Conservation (phyloP, 2,113 vertebrate species). For the Perca schrenkii region DNA sequence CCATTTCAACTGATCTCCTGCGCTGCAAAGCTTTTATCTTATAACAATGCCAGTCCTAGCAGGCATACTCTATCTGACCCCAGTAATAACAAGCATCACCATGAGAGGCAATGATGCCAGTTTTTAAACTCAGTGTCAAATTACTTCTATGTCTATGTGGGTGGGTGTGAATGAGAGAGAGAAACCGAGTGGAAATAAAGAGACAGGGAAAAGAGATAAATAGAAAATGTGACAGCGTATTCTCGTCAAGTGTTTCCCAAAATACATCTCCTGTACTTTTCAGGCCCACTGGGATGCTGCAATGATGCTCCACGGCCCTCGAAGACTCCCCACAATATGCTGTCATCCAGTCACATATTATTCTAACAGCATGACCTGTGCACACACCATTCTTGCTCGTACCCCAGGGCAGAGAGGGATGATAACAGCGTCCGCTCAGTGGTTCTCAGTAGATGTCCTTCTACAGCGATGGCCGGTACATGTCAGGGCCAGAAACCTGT, state of each 20-base stretch:
- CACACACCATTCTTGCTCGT: slow-evolving; percentile 1
- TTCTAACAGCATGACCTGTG: slow-evolving; percentile 11
- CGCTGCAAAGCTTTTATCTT: slow-evolving; percentile 43
- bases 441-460: slow-evolving; percentile 42
- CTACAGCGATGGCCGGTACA: neutral
- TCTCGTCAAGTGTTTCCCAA: slow-evolving; percentile 59
- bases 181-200: slow-evolving; percentile 24
- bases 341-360: slow-evolving; percentile 48
- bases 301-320: slow-evolving; percentile 6
- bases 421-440: slow-evolving; percentile 37
- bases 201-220: slow-evolving; percentile 7
- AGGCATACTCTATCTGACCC: slow-evolving; percentile 26
- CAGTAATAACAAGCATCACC: slow-evolving; percentile 27
- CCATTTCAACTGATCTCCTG: slow-evolving; percentile 33
- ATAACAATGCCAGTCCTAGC: neutral
- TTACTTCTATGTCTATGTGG: slow-evolving; percentile 14
- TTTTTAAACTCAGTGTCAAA: slow-evolving; percentile 33
- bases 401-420: slow-evolving; percentile 20
- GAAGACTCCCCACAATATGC: slow-evolving; percentile 27
- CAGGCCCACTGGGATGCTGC: slow-evolving; percentile 29
- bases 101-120: slow-evolving; percentile 11
- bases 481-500: slow-evolving; percentile 43
- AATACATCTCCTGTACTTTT: slow-evolving; percentile 58
- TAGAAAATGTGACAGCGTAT: slow-evolving; percentile 50
- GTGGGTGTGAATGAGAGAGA: slow-evolving; percentile 2